Evolutionary conservation across 1,140 invertebrate genomes (phyloP), one percentile per base, ranked within the genome.

Genomic region (Drosophila malerkotliana): DNA sequence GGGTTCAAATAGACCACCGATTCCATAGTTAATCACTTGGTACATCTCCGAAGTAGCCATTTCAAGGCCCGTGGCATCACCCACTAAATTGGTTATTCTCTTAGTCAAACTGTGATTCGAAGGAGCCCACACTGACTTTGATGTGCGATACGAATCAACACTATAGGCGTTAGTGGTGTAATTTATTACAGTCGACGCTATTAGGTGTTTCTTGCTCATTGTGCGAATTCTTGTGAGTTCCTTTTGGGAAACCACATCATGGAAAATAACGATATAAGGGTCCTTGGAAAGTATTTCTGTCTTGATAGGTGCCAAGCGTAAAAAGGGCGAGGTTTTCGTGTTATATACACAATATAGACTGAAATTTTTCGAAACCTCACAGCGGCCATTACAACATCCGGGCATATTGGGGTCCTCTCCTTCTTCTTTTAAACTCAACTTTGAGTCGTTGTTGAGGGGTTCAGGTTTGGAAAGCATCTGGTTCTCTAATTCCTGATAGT

Each of bases 281-380:
- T 66, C 37, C 0, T 59, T 12, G 1, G 72, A 75, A 2, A 76
- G 37, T 0, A 76, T 15, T 26, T 76, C 72, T 30, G 12, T 55
- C 45, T 76, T 76, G 8, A 76, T 28, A 3, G 72, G 72, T 0
- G 72, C 72, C 18, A 76, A 18, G 0, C 21, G 28, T 12, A 76
- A 24, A 12, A 67, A 76, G 0, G 62, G 21, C 0, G 54, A 58
- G 6, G 28, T 56, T 1, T 6, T 54, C 6, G 44, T 48, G 7
- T 75, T 60, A 30, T 75, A 76, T 0, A 60, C 8, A n/a, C 72
- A 76, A 47, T 74, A 74, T 0, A 66, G 32, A 4, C n/a, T 41
- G 1, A 73, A 30, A 12, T 47, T 1, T n/a, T 1, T 28, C 0
- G 30, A 1, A 7, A 45, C 9, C 5, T 59, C 15, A 14, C 68